phyloP scores from a whole-genome alignment of 2,797 vertebrate species.

The Anguilla megastoma region DNA sequence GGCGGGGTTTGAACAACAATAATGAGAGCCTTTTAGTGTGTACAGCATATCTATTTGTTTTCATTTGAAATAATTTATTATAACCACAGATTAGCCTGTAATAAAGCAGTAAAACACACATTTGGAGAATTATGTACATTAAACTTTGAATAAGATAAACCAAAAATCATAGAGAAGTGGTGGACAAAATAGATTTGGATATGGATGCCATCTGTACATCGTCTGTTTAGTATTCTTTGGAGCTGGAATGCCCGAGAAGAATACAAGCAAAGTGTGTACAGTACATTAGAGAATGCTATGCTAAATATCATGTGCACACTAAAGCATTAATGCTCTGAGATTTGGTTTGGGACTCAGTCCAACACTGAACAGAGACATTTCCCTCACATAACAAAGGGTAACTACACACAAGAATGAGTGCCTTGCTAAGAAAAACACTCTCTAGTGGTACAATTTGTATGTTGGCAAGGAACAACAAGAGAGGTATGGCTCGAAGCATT shows the following conservation, averaged over 20 bases:
- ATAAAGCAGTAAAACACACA: not conserved
- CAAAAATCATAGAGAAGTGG: not conserved
- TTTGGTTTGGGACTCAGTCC: not conserved
- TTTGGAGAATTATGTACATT: not conserved
- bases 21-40: not conserved
- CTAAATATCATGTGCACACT: too few species aligned
- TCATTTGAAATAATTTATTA: not conserved
- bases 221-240: not conserved
- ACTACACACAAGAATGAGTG: not conserved
- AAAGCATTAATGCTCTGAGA: not conserved
- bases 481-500: not conserved
- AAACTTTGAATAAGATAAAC: not conserved
- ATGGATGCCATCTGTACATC: not conserved
- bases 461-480: not conserved
- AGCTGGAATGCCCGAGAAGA: not conserved
- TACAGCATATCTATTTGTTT: not conserved
- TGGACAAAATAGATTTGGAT: not conserved
- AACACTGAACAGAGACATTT: not conserved
- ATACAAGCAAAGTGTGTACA: not conserved
- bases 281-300: not conserved
- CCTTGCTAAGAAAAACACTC: not conserved
- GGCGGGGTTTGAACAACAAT: not conserved
- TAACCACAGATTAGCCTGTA: not conserved
- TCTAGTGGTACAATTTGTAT: slow-evolving; percentile 1
- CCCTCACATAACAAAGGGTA: not conserved